Evolutionary conservation across 2,888 invertebrate species (phyloP).

Genomic region (Cheilosia urbana): DNA sequence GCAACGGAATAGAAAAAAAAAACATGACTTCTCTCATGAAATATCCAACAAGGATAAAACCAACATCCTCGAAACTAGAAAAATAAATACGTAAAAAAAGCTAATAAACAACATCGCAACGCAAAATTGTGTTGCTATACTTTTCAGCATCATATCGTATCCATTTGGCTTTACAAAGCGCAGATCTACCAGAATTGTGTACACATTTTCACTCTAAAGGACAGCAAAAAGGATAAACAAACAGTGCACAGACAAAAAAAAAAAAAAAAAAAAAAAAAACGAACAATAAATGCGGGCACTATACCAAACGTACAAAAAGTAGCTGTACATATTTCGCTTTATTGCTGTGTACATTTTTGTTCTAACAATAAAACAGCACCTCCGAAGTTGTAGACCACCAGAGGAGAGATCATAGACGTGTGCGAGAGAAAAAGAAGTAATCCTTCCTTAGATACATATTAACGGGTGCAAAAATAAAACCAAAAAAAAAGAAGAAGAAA

Average conservation of each 20-base stretch:
- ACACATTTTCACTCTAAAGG: conserved; percentile 12
- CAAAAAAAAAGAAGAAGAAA: not conserved
- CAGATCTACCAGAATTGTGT: conserved; percentile 23
- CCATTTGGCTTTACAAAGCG: conserved; percentile 49
- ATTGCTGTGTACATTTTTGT: conserved; percentile 23
- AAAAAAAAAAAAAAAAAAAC: not conserved
- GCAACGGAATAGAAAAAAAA: conserved; percentile 11
- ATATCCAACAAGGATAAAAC: conserved; percentile 27
- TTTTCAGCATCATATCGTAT: conserved; percentile 22
- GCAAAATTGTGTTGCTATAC: conserved; percentile 56
- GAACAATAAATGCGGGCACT: not conserved
- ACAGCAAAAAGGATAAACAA: conserved; percentile 18
- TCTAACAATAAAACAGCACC: not conserved
- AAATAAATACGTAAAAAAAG: not conserved
- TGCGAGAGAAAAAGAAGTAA: not conserved
- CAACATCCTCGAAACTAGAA: not conserved
- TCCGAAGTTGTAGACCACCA: not conserved
- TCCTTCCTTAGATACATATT: conserved; percentile 27
- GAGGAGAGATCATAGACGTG: conserved; percentile 2
- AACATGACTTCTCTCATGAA: not conserved
- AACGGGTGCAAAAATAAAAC: not conserved
- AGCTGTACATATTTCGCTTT: conserved; percentile 27
- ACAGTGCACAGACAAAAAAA: not conserved
- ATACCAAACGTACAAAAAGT: conserved; percentile 7
- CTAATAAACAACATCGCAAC: not conserved